Base-by-base conservation (phyloP, 2,888 invertebrate species). In the Hesperia comma region DNA sequence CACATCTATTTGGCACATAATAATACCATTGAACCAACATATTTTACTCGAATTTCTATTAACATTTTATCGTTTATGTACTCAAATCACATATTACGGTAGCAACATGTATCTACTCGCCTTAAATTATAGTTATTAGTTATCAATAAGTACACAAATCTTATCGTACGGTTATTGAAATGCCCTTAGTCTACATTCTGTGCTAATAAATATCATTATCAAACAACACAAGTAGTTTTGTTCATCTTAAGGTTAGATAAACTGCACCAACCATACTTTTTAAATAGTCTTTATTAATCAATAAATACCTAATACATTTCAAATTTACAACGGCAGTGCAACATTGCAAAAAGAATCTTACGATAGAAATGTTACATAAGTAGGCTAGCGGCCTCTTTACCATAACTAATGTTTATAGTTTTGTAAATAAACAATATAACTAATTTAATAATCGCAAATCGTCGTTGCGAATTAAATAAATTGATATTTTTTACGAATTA, bases 91-190 rank as follows among this genome's bases (percentile, higher is more conserved):
- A 6, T 17, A 46, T 4, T 46, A 46, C 15, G 17, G 12, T 17
- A 2, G 7, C 46, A 46, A 6, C 37, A 8, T 37, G 12, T 37
- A 37, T 12, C 12, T 46, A 46, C 46, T 15, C 46, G 46, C 7
- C 15, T 46, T 46, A 46, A 46, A 41, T 57, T 40, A 10, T 33
- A 55, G 26, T 41, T 19, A 41, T 21, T 58, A 53, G 17, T 49
- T 63, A 57, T 57, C 63, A 57, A 63, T 63, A 60, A 63, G 57
- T 57, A 56, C 51, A 63, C 57, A 55, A 54, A 66, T 66, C 60
- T 66, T 66, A 66, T 66, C 66, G 60, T 55, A 66, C 54, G 54
- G 53, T 37, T 60, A 55, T 67, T 49, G 56, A 40, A 40, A 61
- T 61, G 67, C 55, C 63, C 55, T 63, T 56, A 55, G 43, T 56